A percentile compares a stretch with the other conserved stretches of the same genome.
phyloP scores from a whole-genome alignment of 1,140 invertebrate genomes.

The Bombus polaris region DNA sequence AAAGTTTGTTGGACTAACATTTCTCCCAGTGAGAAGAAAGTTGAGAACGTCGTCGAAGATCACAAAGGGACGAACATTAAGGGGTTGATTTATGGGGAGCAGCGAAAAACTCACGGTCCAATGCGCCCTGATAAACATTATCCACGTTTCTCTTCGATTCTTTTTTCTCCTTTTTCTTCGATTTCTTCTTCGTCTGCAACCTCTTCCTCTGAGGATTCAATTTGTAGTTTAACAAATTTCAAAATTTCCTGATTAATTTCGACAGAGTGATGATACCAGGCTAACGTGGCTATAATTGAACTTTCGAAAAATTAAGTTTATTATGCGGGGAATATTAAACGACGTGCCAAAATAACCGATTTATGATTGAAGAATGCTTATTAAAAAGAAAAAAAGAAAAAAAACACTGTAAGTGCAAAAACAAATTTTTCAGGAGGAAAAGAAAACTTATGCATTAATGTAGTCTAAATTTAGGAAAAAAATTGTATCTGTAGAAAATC shows the following conservation, averaged over 20 bases:
- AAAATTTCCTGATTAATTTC: neutral
- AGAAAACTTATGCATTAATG: too few relatives aligned
- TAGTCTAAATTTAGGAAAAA: too few relatives aligned
- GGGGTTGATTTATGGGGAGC: constrained; percentile 41
- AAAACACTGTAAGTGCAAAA: too few relatives aligned
- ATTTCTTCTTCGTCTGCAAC: neutral
- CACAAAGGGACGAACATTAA: constrained; percentile 53
- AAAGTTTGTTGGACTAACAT: neutral
- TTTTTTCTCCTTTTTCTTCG: neutral
- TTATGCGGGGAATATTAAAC: neutral
- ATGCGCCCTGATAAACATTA: constrained; percentile 51
- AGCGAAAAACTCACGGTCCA: constrained; percentile 30
- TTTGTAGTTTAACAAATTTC: neutral
- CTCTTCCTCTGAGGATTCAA: neutral
- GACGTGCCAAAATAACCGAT: too few relatives aligned
- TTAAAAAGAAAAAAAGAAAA: too few relatives aligned
- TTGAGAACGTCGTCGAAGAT: constrained; percentile 46
- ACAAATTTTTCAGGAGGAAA: too few relatives aligned
- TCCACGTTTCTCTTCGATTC: constrained; percentile 10
- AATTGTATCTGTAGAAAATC: too few relatives aligned
- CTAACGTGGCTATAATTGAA: neutral
- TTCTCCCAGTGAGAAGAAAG: constrained; percentile 32
- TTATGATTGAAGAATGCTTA: too few relatives aligned
- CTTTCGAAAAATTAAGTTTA: neutral
- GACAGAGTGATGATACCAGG: neutral